Base-by-base conservation (phyloP, 2,797 vertebrate genomes). In the Lepidocolaptes lacrymiger region DNA sequence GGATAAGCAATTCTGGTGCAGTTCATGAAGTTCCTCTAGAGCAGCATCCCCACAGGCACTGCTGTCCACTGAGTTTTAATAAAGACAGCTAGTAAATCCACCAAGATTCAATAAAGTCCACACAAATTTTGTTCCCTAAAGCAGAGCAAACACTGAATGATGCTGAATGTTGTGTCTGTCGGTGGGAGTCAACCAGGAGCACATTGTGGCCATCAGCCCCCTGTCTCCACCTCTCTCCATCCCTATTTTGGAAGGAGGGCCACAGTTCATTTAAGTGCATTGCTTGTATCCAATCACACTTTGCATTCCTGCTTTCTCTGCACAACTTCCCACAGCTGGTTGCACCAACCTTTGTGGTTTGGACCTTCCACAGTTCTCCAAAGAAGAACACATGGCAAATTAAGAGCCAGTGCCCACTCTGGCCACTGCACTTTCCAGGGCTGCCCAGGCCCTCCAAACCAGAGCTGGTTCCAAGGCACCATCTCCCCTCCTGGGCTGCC, bases 151-250 rank as follows among this genome's bases (percentile, higher is more conserved):
- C 11, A 7, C 0, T 19, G 15, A 1, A 24, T 0, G 0, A 48
- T 5, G 23, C 16, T 26, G 23, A 85, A 59, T 0, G 0, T 5
- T 17, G 8, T 5, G 3, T 9, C 32, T 6, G 16, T 6, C 30
- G 24, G 20, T 1, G 66, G 49, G 55, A 62, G 26, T 19, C 22
- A 41, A 32, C 59, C 27, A 21, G 19, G 18, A 61, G 59, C 59
- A 62, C 24, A 5, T 19, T 3, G 3, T 0, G 1, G 43, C 36
- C 20, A 1, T 10, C 23, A 21, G 46, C 7, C 21, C 74, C 1
- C n/a, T 28, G 14, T 32, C 52, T 8, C 13, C 5, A 0, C 3
- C 18, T 23, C 22, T 2, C 48, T 30, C 41, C 21, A 23, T 8
- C 59, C 52, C 21, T 16, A 0, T 10, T 54, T 67, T 30, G n/a